These are phyloP conservation scores for Chrysemys picta DNA, from an alignment of 2,113 vertebrate species.

Conservation along the genomic window DNA sequence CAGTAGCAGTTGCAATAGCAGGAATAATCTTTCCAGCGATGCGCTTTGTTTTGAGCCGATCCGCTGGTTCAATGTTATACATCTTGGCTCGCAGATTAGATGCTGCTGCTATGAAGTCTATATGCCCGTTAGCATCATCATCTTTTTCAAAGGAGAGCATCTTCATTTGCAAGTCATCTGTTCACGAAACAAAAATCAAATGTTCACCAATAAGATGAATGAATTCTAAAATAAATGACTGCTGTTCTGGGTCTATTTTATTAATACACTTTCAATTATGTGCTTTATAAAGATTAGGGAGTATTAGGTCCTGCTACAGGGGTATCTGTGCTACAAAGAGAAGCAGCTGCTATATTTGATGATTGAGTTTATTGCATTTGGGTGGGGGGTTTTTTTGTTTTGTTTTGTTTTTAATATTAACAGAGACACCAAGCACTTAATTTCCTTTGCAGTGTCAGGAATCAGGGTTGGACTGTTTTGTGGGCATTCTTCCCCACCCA, in stretches of 20 bases:
- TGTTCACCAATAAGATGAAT: neutral
- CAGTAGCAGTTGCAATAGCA: constrained; percentile 97
- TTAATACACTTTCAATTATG: neutral
- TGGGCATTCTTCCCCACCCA: neutral
- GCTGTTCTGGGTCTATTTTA: neutral
- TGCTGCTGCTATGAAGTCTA: constrained; percentile 93
- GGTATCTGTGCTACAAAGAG: neutral
- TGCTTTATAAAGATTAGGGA: neutral
- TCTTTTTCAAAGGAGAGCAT: constrained; percentile 95
- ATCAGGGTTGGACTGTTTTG: neutral
- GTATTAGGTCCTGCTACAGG: neutral
- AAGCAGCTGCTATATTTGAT: neutral
- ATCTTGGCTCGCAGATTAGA: constrained; percentile 93
- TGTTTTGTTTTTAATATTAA: neutral
- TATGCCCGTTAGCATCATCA: constrained; percentile 91
- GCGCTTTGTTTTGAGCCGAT: constrained; percentile 95
- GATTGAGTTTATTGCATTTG: neutral
- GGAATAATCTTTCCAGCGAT: constrained; percentile 99
- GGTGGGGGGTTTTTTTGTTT: neutral
- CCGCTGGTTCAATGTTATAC: constrained; percentile 94
- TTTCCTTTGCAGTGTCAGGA: neutral
- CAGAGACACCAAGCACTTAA: neutral
- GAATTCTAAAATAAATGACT: neutral
- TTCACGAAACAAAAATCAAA: neutral
- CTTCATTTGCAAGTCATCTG: constrained; percentile 88